Percentiles rank a stretch among this genome's conserved stretches.
Conservation (phyloP, 2,888 invertebrate genomes). For the Metellina segmentata region DNA sequence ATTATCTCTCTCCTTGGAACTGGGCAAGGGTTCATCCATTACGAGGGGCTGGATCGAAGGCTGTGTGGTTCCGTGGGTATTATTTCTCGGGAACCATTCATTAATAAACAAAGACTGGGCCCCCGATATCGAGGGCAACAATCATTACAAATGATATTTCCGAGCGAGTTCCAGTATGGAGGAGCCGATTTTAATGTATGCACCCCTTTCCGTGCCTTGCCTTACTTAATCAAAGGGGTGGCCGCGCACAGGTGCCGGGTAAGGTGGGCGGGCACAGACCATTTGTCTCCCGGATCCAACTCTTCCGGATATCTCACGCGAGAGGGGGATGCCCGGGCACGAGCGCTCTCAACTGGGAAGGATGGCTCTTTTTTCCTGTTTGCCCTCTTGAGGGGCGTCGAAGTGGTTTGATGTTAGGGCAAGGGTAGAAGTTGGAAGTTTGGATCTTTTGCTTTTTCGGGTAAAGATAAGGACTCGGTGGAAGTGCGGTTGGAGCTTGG, state of each 20-base stretch:
- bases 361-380: background rate
- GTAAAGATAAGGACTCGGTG: background rate
- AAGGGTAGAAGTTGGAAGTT: background rate
- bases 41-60: background rate
- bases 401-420: too few species aligned
- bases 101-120: slow-evolving; percentile 45
- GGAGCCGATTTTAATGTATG: slow-evolving; percentile 64
- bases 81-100: slow-evolving; percentile 22
- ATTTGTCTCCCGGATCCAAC: slow-evolving; percentile 18
- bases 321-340: background rate
- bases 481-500: too few species aligned
- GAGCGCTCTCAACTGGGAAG: background rate
- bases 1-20: background rate
- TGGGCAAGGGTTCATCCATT: background rate
- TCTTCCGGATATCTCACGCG: slow-evolving; percentile 2
- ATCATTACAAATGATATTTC: slow-evolving; percentile 65
- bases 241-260: slow-evolving; percentile 26
- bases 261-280: background rate
- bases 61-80: background rate
- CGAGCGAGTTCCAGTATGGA: slow-evolving; percentile 4
- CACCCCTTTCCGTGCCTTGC: slow-evolving; percentile 62
- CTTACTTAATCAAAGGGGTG: slow-evolving; percentile 60
- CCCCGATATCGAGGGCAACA: slow-evolving; percentile 40
- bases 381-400: too few species aligned
- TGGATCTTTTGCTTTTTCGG: background rate